Percentiles rank a stretch among this genome's conserved stretches.
These are phyloP conservation scores for Drosophila mayaguana DNA, from an alignment of 2,888 invertebrate genomes.

Conservation along the genomic window DNA sequence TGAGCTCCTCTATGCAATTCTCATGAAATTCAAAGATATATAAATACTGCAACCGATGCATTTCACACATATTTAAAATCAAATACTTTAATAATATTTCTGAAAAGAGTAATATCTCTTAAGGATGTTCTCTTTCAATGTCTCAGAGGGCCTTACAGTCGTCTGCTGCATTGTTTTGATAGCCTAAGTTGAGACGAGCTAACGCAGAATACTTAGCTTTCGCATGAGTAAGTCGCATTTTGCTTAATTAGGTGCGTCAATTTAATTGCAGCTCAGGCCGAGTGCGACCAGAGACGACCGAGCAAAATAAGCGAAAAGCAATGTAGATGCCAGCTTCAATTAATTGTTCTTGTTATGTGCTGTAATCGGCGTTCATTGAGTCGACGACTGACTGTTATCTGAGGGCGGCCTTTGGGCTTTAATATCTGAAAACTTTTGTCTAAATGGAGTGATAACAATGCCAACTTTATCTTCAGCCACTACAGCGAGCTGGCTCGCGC, in stretches of 20 bases:
- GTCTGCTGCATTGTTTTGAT: neutral
- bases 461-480: conserved; percentile 16
- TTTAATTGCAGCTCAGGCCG: conserved; percentile 30
- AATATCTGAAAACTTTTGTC: conserved; percentile 40
- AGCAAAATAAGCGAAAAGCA: conserved; percentile 4
- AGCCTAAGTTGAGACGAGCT: too few relatives aligned
- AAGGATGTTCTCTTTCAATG: too few relatives aligned
- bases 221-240: conserved; percentile 18
- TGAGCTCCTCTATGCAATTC: neutral
- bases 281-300: conserved; percentile 10
- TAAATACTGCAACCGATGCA: too few relatives aligned
- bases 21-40: neutral
- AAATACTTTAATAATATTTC: too few relatives aligned
- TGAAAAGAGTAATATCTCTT: too few relatives aligned
- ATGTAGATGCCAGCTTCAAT: conserved; percentile 19
- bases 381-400: neutral
- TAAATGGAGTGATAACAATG: conserved; percentile 17
- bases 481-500: neutral
- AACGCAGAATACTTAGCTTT: conserved; percentile 5
- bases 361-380: conserved; percentile 34
- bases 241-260: conserved; percentile 30
- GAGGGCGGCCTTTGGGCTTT: neutral
- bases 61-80: too few relatives aligned
- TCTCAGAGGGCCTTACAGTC: too few relatives aligned
- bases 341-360: conserved; percentile 22